A percentile compares a stretch with the other conserved stretches of the same genome.
These are phyloP conservation scores for Gallinago stenura DNA, from an alignment of 2,797 vertebrate species.

Conservation along the genomic window DNA sequence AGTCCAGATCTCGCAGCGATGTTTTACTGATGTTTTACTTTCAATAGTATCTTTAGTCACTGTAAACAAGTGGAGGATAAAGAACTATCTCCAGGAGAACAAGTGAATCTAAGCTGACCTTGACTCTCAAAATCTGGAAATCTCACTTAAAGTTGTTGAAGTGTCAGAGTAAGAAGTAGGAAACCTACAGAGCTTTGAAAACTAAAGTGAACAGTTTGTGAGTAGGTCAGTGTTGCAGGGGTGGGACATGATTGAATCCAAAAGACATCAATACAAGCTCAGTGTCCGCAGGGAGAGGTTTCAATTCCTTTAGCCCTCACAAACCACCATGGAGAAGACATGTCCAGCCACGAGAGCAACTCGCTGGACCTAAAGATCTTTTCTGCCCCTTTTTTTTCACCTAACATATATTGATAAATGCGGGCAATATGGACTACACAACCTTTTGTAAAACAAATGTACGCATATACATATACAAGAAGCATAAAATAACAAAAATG, in stretches of 20 bases:
- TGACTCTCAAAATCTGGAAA: background rate
- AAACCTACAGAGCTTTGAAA: background rate
- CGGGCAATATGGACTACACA: background rate
- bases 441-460: background rate
- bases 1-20: background rate
- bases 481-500: background rate
- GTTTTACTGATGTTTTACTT: background rate
- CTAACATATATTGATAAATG: background rate
- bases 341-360: fast-evolving
- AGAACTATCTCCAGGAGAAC: background rate
- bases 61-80: background rate
- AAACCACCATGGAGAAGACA: background rate
- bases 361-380: background rate
- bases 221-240: background rate
- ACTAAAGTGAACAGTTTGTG: background rate
- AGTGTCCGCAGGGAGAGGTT: background rate
- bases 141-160: background rate
- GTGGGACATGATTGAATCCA: fast-evolving
- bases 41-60: background rate
- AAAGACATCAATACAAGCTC: background rate
- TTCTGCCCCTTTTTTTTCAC: background rate
- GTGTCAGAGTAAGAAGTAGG: background rate
- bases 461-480: fast-evolving
- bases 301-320: background rate
- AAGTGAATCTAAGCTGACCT: background rate